Evolutionary conservation across 2,113 vertebrate species (phyloP).

Genomic region (Salvelinus sp.): DNA sequence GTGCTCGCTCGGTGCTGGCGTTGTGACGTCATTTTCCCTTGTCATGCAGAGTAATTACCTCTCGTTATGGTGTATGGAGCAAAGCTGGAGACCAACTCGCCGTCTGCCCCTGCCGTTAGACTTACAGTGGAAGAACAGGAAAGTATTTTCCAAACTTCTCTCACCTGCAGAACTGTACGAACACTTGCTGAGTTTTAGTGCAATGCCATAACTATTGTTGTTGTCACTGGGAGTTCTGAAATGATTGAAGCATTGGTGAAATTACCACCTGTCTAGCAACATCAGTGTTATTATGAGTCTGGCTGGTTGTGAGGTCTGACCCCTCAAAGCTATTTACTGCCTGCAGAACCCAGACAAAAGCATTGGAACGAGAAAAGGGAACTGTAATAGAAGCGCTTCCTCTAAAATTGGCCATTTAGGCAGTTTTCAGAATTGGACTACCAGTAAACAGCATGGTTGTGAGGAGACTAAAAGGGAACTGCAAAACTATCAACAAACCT

Average conservation of each 20-base stretch:
- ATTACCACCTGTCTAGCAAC: not conserved
- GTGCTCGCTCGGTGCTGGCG: not conserved
- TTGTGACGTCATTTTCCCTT: constrained; percentile 23
- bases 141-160: not conserved
- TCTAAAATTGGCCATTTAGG: not conserved
- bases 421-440: constrained; percentile 28
- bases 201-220: not conserved
- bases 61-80: constrained; percentile 22
- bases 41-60: constrained; percentile 40
- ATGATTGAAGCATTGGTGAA: not conserved
- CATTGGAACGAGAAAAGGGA: constrained; percentile 17
- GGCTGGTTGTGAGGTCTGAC: not conserved
- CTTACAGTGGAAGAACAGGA: constrained; percentile 11
- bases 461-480: not conserved
- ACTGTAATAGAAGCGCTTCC: constrained; percentile 32
- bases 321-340: not conserved
- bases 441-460: not conserved
- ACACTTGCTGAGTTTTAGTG: not conserved
- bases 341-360: not conserved
- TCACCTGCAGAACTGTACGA: not conserved
- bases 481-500: not conserved
- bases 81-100: constrained; percentile 32
- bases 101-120: not conserved
- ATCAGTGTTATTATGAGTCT: constrained; percentile 3
- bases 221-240: not conserved